Evolutionary conservation across 2,113 vertebrate species (phyloP), one percentile per base, ranked within the genome.

Genomic region (Triplophysa dalaica): DNA sequence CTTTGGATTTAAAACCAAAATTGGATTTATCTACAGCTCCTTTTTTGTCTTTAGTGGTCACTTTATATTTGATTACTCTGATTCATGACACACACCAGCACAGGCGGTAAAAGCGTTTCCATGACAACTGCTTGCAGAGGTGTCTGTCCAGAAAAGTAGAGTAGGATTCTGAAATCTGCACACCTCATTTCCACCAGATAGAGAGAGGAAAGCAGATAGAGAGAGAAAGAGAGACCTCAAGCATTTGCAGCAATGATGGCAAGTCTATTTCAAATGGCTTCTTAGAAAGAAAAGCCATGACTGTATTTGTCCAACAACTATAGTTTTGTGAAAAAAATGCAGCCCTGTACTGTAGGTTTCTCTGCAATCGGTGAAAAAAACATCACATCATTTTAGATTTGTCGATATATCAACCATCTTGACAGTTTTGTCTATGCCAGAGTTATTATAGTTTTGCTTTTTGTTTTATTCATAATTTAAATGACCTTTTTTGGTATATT

Each of bases 51-150:
- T 52, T 33, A 61, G 48, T 82, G 75, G 78, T 64, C 63, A n/a
- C 19, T 74, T 79, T 68, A 45, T 48, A 41, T 81, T 87, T 81
- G 72, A 77, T 83, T 79, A 81, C 79, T 78, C 83, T 83, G 83
- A 84, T 81, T 77, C 74, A 76, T 76, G 61, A 76, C 58, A 76
- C 54, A 75, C 73, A 50, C 22, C 56, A 45, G 86, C 86, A 80
- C 68, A 54, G 81, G 83, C 81, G 60, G 69, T 74, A 80, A 85
- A 87, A 82, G 72, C 48, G 88, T 93, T 91, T 91, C 86, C 84
- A 90, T 90, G 88, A 88, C 85, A 91, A 89, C 87, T 54, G 62
- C 78, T 85, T 76, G 33, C 68, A 79, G 61, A 65, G 61, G 81
- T 77, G 68, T 85, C 81, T 77, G 78, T 80, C 63, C 84, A 41